Conservation (phyloP, 2,113 vertebrate species). For the Anguilla rostrata region DNA sequence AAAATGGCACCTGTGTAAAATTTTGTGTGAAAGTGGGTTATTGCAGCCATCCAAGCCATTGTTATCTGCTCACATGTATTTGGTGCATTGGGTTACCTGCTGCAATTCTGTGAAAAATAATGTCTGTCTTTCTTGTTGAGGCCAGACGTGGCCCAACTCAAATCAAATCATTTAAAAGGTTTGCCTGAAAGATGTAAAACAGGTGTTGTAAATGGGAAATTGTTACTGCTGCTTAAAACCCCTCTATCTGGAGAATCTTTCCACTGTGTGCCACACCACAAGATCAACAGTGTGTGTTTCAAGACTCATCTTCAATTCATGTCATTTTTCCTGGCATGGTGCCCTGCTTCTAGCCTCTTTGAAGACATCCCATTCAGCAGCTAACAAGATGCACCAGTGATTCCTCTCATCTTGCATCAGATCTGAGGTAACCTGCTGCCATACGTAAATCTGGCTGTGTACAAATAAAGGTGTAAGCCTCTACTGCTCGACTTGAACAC, state of each 20-base stretch:
- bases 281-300: slow-evolving; percentile 5
- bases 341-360: slow-evolving; percentile 35
- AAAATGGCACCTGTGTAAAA: too few species aligned
- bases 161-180: neutral
- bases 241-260: neutral
- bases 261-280: slow-evolving; percentile 2
- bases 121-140: neutral
- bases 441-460: slow-evolving; percentile 44
- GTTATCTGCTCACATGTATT: neutral
- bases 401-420: slow-evolving; percentile 60
- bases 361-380: slow-evolving; percentile 54
- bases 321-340: slow-evolving; percentile 33
- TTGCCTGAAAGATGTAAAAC: neutral
- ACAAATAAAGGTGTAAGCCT: slow-evolving; percentile 38
- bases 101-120: neutral
- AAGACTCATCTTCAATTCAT: slow-evolving; percentile 21
- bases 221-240: neutral
- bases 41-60: neutral
- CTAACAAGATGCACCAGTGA: slow-evolving; percentile 58
- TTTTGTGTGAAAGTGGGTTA: too few species aligned
- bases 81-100: neutral
- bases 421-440: slow-evolving; percentile 56
- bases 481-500: neutral
- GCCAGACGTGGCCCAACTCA: neutral
- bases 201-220: neutral